These are phyloP conservation scores for Torymus tubicola DNA, from an alignment of 2,888 invertebrate genomes.

Conservation along the genomic window DNA sequence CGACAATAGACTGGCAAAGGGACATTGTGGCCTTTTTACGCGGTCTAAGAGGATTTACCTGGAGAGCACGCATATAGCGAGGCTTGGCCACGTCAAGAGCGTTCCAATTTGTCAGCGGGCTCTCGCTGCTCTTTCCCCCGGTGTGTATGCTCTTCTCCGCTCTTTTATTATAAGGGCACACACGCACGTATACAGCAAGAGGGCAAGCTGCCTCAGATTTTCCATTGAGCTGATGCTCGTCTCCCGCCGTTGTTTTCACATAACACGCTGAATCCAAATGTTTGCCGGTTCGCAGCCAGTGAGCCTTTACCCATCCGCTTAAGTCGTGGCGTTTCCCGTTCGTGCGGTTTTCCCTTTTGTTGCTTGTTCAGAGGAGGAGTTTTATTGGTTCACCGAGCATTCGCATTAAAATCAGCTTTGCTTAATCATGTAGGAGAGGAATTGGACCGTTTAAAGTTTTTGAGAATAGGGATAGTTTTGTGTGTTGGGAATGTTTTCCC, in stretches of 20 bases:
- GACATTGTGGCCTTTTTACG: constrained; percentile 66
- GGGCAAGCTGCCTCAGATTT: constrained; percentile 17
- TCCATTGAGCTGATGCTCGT: constrained; percentile 29
- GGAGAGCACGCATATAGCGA: constrained; percentile 54
- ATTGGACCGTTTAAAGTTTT: constrained; percentile 19
- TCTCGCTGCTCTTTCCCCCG: background rate
- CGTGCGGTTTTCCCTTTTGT: constrained; percentile 48
- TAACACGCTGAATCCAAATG: constrained; percentile 43
- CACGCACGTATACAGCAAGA: background rate
- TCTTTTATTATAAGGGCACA: constrained; percentile 12
- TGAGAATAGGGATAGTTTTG: background rate
- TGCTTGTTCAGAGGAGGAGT: constrained; percentile 34
- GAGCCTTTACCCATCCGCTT: constrained; percentile 54
- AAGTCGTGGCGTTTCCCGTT: constrained; percentile 29
- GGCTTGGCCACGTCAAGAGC: constrained; percentile 65
- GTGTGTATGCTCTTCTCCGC: background rate
- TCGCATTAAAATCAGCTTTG: constrained; percentile 48
- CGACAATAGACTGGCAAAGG: constrained; percentile 71
- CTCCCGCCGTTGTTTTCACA: constrained; percentile 42
- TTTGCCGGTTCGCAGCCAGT: background rate
- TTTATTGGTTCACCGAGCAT: constrained; percentile 33
- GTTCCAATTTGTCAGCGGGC: constrained; percentile 69
- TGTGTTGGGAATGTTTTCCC: constrained; percentile 28
- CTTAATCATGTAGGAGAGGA: background rate
- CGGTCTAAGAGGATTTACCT: constrained; percentile 71